Conservation (phyloP, 2,113 vertebrate species). For the Tetrao urogallus region DNA sequence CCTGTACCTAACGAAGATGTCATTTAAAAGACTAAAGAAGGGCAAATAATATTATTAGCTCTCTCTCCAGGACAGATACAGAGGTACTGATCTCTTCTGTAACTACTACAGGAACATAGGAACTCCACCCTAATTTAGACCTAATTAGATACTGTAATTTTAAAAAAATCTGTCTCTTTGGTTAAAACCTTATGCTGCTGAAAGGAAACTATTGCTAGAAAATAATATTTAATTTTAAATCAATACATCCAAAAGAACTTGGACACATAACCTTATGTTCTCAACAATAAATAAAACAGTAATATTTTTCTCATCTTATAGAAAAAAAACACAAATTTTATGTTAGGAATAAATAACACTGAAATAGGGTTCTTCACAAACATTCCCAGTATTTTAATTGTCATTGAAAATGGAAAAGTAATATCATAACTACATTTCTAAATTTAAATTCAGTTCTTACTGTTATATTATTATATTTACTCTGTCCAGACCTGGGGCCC, state of each 20-base stretch:
- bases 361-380: not conserved
- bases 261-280: not conserved
- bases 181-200: not conserved
- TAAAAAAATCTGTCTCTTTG: not conserved
- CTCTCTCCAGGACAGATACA: not conserved
- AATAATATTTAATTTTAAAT: constrained; percentile 3
- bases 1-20: not conserved
- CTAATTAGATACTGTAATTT: not conserved
- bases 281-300: not conserved
- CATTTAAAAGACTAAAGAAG: constrained; percentile 35
- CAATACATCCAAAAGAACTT: not conserved
- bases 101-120: not conserved
- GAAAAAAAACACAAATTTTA: not conserved
- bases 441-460: not conserved
- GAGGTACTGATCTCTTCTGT: not conserved
- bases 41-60: constrained; percentile 26
- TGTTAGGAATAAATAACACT: not conserved
- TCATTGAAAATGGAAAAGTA: not conserved
- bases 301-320: not conserved
- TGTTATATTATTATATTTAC: not conserved
- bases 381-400: not conserved
- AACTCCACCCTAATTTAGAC: not conserved
- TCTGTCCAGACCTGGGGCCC: too few relatives aligned
- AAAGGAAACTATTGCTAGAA: not conserved
- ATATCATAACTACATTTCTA: not conserved